These are phyloP conservation scores for Alfaro cultratus DNA, from an alignment of 2,797 vertebrate genomes.

Conservation along the genomic window DNA sequence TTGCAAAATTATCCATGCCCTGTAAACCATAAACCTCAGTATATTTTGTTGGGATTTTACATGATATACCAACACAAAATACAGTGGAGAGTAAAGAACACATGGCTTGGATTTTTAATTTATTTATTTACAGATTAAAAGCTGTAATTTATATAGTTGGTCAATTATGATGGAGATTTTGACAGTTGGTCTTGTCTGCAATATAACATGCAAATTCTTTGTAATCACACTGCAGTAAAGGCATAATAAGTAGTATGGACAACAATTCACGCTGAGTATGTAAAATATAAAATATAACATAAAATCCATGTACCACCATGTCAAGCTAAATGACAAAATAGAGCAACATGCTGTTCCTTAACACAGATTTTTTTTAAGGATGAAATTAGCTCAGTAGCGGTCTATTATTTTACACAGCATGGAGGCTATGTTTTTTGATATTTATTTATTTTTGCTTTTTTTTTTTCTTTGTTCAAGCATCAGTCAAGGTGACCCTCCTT, in stretches of 20 bases:
- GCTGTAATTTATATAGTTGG: background rate
- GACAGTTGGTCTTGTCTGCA: background rate
- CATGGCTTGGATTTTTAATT: background rate
- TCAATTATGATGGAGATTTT: background rate
- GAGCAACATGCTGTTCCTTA: constrained; percentile 69
- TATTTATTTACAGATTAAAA: background rate
- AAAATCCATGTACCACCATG: constrained; percentile 75
- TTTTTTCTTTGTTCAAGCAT: constrained; percentile 65
- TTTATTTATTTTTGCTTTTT: constrained; percentile 46
- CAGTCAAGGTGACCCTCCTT: constrained; percentile 80
- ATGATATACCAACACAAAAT: background rate
- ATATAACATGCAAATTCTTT: background rate
- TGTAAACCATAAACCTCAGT: background rate
- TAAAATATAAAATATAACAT: constrained; percentile 65
- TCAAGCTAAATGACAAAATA: constrained; percentile 67
- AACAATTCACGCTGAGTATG: constrained; percentile 38
- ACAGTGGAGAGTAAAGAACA: constrained; percentile 4
- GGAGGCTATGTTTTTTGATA: constrained; percentile 55
- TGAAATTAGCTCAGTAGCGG: constrained; percentile 82
- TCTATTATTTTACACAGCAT: constrained; percentile 81
- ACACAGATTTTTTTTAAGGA: constrained; percentile 54
- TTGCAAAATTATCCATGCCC: background rate
- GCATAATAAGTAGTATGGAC: constrained; percentile 30
- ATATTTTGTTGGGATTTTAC: constrained; percentile 12
- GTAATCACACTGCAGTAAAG: constrained; percentile 25